These are phyloP conservation scores for Cephus cinctus DNA, from an alignment of 1,140 invertebrate species.

Conservation along the genomic window DNA sequence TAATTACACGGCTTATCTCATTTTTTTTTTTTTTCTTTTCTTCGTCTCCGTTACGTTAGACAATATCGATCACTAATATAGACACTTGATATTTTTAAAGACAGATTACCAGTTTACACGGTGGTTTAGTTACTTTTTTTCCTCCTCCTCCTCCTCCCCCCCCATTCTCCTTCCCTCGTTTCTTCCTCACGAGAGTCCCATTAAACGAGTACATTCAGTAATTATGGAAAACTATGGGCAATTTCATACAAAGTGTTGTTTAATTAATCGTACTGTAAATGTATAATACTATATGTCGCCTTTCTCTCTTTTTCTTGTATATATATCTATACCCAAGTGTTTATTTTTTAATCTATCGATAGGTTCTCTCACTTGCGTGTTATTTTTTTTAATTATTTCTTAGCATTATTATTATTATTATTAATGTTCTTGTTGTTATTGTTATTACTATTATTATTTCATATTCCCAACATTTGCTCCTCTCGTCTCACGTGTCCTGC, in stretches of 20 bases:
- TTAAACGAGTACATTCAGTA: conserved; percentile 46
- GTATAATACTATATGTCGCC: conserved; percentile 54
- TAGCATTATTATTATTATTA: too few relatives aligned
- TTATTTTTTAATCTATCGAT: too few relatives aligned
- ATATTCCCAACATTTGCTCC: too few relatives aligned
- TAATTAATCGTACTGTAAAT: conserved; percentile 46
- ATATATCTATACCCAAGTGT: too few relatives aligned
- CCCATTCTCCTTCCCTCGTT: too few relatives aligned
- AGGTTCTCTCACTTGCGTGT: too few relatives aligned
- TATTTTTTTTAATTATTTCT: conserved; percentile 6
- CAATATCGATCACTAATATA: conserved; percentile 52
- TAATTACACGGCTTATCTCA: conserved; percentile 43
- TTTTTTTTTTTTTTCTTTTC: conserved; percentile 45
- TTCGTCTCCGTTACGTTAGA: conserved; percentile 31
- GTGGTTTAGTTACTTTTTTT: too few relatives aligned
- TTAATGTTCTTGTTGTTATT: too few relatives aligned
- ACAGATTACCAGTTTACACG: conserved; percentile 47
- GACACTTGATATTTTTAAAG: conserved; percentile 53
- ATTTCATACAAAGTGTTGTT: conserved; percentile 38
- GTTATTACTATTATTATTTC: too few relatives aligned
- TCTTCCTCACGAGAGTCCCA: too few relatives aligned
- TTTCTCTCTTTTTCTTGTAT: conserved; percentile 37
- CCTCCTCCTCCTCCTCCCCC: too few relatives aligned
- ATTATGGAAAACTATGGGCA: conserved; percentile 50
- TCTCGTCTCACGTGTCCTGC: too few relatives aligned